These are phyloP conservation scores for Salticus scenicus DNA, from an alignment of 2,888 invertebrate genomes.

Conservation along the genomic window DNA sequence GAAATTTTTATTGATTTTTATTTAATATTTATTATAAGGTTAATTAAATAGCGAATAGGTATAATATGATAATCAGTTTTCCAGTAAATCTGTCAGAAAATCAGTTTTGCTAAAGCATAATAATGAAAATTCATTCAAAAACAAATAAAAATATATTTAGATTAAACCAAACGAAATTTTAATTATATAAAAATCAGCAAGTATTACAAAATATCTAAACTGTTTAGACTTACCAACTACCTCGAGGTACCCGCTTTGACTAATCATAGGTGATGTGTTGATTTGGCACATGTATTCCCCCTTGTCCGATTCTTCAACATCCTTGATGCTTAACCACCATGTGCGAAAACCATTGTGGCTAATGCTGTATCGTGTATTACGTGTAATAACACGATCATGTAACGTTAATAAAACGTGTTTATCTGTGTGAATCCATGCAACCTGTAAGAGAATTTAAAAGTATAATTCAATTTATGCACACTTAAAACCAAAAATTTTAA, in stretches of 20 bases:
- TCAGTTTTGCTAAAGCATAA: too few relatives aligned
- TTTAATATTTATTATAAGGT: too few relatives aligned
- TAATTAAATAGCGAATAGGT: too few relatives aligned
- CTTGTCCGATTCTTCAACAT: conserved; percentile 89
- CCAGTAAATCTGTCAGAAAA: too few relatives aligned
- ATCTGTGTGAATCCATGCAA: conserved; percentile 97
- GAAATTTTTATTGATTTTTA: too few relatives aligned
- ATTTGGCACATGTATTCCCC: conserved; percentile 90
- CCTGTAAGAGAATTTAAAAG: conserved; percentile 78
- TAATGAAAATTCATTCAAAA: too few relatives aligned
- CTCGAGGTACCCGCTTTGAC: conserved; percentile 93
- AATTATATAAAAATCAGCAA: too few relatives aligned
- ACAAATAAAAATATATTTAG: too few relatives aligned
- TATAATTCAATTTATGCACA: neutral
- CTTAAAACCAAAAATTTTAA: too few relatives aligned
- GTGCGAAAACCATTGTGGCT: conserved; percentile 82
- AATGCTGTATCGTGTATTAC: conserved; percentile 69
- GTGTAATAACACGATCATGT: conserved; percentile 71
- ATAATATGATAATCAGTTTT: too few relatives aligned
- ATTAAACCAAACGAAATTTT: too few relatives aligned
- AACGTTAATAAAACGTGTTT: conserved; percentile 85
- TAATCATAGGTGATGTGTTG: conserved; percentile 95
- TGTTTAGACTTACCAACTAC: conserved; percentile 86
- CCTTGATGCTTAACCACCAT: conserved; percentile 84
- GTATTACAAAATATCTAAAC: too few relatives aligned